These are phyloP conservation scores for Phodopus roborovskii DNA, from an alignment of 2,113 vertebrate species.

Conservation along the genomic window DNA sequence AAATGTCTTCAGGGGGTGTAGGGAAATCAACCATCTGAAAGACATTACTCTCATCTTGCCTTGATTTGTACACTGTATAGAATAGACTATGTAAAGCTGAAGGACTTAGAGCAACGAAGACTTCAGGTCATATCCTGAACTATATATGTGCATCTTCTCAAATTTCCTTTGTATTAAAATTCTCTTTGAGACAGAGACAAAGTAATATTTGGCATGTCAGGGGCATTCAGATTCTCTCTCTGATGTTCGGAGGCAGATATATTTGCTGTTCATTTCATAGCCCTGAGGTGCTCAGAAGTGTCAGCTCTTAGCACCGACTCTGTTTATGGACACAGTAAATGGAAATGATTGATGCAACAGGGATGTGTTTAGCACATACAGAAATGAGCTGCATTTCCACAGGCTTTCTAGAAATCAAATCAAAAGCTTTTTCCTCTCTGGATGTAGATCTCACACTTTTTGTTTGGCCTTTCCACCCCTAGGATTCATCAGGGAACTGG, in stretches of 20 bases:
- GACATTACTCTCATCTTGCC: neutral
- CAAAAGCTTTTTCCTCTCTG: constrained; percentile 29
- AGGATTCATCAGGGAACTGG: neutral
- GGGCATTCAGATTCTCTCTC: neutral
- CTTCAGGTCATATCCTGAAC: neutral
- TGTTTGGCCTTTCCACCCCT: neutral
- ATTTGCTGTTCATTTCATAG: constrained; percentile 22
- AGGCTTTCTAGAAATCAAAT: neutral
- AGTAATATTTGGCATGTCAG: neutral
- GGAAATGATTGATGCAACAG: neutral
- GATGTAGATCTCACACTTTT: neutral
- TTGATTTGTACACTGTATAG: neutral
- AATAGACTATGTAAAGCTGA: neutral
- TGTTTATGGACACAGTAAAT: neutral
- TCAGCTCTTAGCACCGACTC: neutral
- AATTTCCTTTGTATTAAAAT: neutral
- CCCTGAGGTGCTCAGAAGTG: neutral
- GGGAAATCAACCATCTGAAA: neutral
- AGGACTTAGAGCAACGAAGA: neutral
- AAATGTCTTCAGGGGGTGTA: neutral
- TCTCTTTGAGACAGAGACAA: constrained; percentile 16
- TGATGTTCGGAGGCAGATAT: neutral
- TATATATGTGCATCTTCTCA: neutral
- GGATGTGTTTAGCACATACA: neutral
- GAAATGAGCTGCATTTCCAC: neutral